A percentile compares a stretch with the other conserved stretches of the same genome.
Evolutionary conservation across 2,113 vertebrate genomes (phyloP).

Genomic region (Pholis gunnellus): DNA sequence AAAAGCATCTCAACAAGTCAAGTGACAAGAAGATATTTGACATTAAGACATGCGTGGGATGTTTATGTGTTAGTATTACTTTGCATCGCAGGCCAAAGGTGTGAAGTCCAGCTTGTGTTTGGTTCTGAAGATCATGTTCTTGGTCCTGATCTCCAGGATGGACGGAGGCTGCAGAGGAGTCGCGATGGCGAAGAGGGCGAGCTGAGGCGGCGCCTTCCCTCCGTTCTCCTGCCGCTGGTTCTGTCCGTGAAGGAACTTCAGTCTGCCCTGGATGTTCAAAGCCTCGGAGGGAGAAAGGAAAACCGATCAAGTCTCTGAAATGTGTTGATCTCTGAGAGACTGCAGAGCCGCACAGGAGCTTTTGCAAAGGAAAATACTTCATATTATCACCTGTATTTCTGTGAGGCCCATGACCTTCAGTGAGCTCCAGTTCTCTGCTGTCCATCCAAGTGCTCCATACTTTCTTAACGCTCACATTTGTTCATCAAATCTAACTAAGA

Average conservation of each 20-base stretch:
- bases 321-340: background rate
- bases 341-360: background rate
- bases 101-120: constrained; percentile 89
- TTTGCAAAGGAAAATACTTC: too few species aligned
- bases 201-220: constrained; percentile 72
- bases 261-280: constrained; percentile 84
- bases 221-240: constrained; percentile 78
- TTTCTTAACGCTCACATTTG: background rate
- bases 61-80: constrained; percentile 56
- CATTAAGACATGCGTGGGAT: background rate
- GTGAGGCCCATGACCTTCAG: background rate
- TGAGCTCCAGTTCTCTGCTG: background rate
- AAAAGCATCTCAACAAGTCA: background rate
- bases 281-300: constrained; percentile 65
- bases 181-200: constrained; percentile 84
- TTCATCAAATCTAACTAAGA: too few species aligned
- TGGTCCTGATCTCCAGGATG: constrained; percentile 85
- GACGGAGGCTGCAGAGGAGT: constrained; percentile 83
- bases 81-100: constrained; percentile 83
- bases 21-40: background rate
- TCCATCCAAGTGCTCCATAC: background rate
- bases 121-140: constrained; percentile 86
- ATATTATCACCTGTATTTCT: background rate
- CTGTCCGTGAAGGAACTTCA: constrained; percentile 86
- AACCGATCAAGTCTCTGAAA: background rate